Evolutionary conservation across 2,888 invertebrate species (phyloP).

Genomic region (Heliconius ethilla): DNA sequence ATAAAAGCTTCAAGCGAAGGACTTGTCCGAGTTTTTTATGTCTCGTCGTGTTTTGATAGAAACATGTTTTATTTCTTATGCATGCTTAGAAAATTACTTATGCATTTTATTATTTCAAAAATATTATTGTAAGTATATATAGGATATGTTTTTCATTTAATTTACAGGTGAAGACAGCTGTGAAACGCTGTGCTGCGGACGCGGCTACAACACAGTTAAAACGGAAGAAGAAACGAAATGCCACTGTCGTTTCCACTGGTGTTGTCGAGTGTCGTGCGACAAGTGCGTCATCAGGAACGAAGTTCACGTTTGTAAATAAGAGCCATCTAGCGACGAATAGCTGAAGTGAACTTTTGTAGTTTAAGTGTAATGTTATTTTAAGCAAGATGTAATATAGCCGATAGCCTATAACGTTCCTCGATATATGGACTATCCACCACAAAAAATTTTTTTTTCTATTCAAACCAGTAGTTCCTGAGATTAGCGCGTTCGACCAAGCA

Average conservation of each 20-base stretch:
- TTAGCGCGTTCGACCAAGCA: neutral
- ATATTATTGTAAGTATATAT: neutral
- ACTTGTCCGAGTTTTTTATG: too few species aligned
- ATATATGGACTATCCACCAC: neutral
- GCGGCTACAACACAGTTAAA: conserved; percentile 94
- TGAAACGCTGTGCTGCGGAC: conserved; percentile 93
- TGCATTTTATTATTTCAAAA: neutral
- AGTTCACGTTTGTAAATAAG: conserved; percentile 90
- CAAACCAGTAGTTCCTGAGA: conserved; percentile 5
- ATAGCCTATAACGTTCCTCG: neutral
- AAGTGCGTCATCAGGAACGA: conserved; percentile 90
- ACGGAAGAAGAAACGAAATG: conserved; percentile 90
- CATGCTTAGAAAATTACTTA: too few species aligned
- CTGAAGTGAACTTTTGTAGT: neutral
- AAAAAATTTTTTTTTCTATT: neutral
- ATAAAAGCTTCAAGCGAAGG: too few species aligned
- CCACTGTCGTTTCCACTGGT: conserved; percentile 98
- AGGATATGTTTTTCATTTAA: neutral
- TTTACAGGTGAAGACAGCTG: conserved; percentile 89
- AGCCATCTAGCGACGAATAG: conserved; percentile 40
- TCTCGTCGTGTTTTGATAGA: too few species aligned
- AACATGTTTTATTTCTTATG: too few species aligned
- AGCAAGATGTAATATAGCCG: neutral
- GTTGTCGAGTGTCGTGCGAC: conserved; percentile 96
- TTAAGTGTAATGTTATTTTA: neutral